Base-by-base conservation (phyloP, 1,140 invertebrate species). In the Drosophila varians region DNA sequence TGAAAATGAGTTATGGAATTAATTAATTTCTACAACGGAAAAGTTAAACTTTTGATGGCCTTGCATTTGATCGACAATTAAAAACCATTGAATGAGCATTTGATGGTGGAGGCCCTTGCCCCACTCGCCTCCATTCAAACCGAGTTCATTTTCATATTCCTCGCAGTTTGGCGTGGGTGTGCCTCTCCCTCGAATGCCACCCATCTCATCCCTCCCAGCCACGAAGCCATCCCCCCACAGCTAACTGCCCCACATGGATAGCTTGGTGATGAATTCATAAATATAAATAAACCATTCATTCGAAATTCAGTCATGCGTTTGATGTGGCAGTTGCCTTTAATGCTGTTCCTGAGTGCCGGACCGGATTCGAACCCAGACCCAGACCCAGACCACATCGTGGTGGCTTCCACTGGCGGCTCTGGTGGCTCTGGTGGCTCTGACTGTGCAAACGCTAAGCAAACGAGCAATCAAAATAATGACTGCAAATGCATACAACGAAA, bases 381-480 rank as follows among this genome's bases (percentile, higher is more conserved):
- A 42, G 28, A 16, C 47, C 18, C 28, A 31, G 28, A 31, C 28
- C 28, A 31, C 28, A 31, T 11, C 28, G 28, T 3, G 28, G 23
- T 16, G 11, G 9, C 19, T 56, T 21, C 25, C 21, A 28, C n/a
- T 25, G 34, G 8, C 26, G 18, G 23, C 3, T 38, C 42, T 28
- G 62, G n/a, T 11, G 18, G 23, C 3, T 38, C 42, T 28, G 62
- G n/a, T 11, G 28, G 28, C 28, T 31, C 28, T 31, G 26, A 21
- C 25, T 28, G 60, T 34, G 21, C 64, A 53, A 46, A 38, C 36
- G 40, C 51, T 31, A 77, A 83, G 79, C 79, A 84, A 84, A 72
- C 79, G 80, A 74, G 80, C 73, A 86, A 86, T 86, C 80, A 86
- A 79, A 79, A 79, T 86, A 86, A 86, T 86, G 73, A 65, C 62